These are phyloP conservation scores for Chelonus formosanus DNA, from an alignment of 2,888 invertebrate genomes.

Conservation along the genomic window DNA sequence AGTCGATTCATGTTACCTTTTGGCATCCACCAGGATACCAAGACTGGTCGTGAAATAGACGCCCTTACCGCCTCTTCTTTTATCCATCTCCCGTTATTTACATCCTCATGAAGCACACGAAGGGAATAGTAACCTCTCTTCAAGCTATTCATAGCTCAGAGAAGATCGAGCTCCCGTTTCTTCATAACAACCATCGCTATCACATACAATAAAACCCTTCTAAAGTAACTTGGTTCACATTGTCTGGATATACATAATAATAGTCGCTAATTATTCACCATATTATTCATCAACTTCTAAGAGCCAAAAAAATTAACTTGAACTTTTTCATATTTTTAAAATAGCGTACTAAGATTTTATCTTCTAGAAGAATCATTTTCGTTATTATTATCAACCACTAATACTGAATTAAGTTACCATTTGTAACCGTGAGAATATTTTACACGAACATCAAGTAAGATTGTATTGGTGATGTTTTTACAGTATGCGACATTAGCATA, in stretches of 20 bases:
- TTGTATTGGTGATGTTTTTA: conserved; percentile 44
- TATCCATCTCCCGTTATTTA: conserved; percentile 43
- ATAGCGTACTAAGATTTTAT: not conserved
- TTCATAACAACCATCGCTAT: conserved; percentile 12
- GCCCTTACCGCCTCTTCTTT: conserved; percentile 15
- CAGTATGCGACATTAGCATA: conserved; percentile 52
- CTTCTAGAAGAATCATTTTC: not conserved
- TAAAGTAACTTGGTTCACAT: not conserved
- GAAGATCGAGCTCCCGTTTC: conserved; percentile 16
- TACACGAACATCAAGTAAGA: conserved; percentile 42
- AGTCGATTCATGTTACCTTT: conserved; percentile 4
- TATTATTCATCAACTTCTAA: too few relatives aligned
- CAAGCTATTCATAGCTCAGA: conserved; percentile 16
- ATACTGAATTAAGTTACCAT: conserved; percentile 52
- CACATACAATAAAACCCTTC: not conserved
- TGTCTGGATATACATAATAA: too few relatives aligned
- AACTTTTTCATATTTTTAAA: too few relatives aligned
- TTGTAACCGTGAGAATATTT: conserved; percentile 49
- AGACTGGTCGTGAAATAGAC: conserved; percentile 6
- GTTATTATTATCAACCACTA: not conserved
- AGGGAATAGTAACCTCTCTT: conserved; percentile 5
- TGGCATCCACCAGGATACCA: not conserved
- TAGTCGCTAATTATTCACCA: too few relatives aligned
- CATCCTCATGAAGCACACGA: conserved; percentile 33
- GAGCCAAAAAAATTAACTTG: too few relatives aligned